Evolutionary conservation across 2,888 invertebrate species (phyloP), one percentile per base, ranked within the genome.

Genomic region (Heliothis peltigera): DNA sequence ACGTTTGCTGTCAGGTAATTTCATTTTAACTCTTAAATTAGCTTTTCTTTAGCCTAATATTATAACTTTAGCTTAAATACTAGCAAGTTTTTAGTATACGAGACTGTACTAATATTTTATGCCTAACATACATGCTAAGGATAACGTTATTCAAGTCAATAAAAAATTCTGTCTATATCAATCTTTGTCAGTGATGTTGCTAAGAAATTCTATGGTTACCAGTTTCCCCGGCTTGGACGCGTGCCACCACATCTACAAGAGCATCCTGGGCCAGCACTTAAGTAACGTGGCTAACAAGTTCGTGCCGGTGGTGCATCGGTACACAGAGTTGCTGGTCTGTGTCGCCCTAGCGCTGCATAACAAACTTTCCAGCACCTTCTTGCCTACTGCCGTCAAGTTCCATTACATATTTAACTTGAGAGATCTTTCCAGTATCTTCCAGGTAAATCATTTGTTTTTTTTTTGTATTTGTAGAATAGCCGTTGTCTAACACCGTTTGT

Each of bases 351-450:
- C 94, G 1, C 93, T 99, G 22, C 99, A 99, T 88, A 94, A 95
- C 47, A 97, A 97, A 88, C 96, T 99, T 8, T 92, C 97, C 0
- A 87, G 96, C 2, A 96, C 96, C 0, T 99, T 99, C 92, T 94
- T 99, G 72, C 99, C 99, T 0, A 99, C 99, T 0, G 99, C 99
- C 21, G 95, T 98, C 77, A 99, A 98, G 92, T 99, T 99, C 89
- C 99, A 99, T 89, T 99, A 99, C 85, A 96, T 97, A 66, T 99
- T 99, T 91, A 99, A 99, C 89, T 93, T 99, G 58, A 95, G 99
- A 64, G 99, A 99, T 90, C 95, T 99, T 61, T 98, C 98, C 0
- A 99, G 98, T 87, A 97, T 99, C 75, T 99, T 98, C 90, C 98
- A 98, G 96, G 98, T 98, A 91, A 28, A 51, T 2, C 15, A 15